Evolutionary conservation across 2,113 vertebrate genomes (phyloP).

Genomic region (Meriones unguiculatus): DNA sequence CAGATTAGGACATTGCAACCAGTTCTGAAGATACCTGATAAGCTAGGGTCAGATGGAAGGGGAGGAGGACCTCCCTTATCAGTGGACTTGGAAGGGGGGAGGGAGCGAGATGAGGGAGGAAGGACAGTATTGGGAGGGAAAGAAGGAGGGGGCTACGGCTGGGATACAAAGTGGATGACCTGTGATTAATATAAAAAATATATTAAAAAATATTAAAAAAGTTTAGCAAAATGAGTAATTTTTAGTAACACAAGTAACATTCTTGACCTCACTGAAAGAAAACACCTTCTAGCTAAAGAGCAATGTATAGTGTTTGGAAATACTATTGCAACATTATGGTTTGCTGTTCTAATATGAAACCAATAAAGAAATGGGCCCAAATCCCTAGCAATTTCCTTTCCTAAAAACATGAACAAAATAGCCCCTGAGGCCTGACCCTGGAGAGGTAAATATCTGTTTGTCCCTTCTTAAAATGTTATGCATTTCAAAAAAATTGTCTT

Average conservation of each 20-base stretch:
- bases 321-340: background rate
- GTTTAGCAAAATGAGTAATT: conserved; percentile 17
- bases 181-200: no score
- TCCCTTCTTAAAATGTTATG: background rate
- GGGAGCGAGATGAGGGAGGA: no score
- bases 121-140: no score
- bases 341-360: conserved; percentile 47
- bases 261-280: conserved; percentile 26
- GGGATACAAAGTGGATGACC: no score
- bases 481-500: conserved; percentile 37
- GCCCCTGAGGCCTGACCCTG: background rate
- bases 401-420: conserved; percentile 13
- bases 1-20: no score
- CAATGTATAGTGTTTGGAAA: background rate
- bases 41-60: no score
- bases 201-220: no score
- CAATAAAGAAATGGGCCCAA: background rate
- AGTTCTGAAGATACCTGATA: no score
- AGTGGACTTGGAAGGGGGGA: no score
- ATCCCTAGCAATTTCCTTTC: background rate
- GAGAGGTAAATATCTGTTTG: background rate
- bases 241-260: conserved; percentile 47
- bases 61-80: no score
- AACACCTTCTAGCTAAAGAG: conserved; percentile 5
- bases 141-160: no score